Evolutionary conservation across 2,113 vertebrate genomes (phyloP).

Genomic region (Cavia aperea): DNA sequence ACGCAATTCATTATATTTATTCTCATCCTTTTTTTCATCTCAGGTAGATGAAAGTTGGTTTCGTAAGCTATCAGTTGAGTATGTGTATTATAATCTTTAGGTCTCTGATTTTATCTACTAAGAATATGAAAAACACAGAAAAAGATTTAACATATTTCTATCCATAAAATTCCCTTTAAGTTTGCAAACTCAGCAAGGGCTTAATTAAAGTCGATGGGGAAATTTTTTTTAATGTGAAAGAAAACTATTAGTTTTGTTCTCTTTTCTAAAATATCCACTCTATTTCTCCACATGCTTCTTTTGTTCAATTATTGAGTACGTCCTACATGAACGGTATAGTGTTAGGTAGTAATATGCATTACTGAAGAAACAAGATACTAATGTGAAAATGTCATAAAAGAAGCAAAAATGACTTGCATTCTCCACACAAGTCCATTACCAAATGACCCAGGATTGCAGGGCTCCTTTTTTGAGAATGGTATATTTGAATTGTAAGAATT

Average conservation of each 20-base stretch:
- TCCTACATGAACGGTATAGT: background rate
- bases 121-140: constrained; percentile 21
- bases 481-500: background rate
- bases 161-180: background rate
- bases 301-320: background rate
- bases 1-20: constrained; percentile 25
- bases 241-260: background rate
- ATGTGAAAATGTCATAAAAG: background rate
- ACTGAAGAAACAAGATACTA: background rate
- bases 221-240: background rate
- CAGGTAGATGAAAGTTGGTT: background rate
- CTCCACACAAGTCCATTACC: background rate
- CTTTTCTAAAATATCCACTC: background rate
- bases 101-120: constrained; percentile 30
- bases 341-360: background rate
- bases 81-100: background rate
- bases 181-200: constrained; percentile 43
- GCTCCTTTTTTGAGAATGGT: background rate
- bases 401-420: background rate
- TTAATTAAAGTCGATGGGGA: constrained; percentile 47
- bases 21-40: background rate
- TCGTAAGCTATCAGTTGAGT: constrained; percentile 13
- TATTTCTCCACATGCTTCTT: background rate
- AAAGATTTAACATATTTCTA: constrained; percentile 34
- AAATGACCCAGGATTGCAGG: fast-evolving